Base-by-base conservation (phyloP, 2,113 vertebrate species). In the Platycercus adscitus region DNA sequence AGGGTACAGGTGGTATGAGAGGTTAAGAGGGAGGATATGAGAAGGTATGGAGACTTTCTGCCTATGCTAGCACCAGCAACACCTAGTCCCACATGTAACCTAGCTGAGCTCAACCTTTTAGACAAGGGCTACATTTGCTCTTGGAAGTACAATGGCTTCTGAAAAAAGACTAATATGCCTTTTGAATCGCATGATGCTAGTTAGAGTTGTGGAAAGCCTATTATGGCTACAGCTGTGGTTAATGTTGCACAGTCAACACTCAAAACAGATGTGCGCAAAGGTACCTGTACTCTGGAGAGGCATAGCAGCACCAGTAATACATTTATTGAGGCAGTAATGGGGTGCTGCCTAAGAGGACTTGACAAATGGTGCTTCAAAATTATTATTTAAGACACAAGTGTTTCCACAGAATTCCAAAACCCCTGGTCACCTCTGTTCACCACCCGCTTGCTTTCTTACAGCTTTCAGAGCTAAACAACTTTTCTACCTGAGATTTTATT, bases 361-460 rank as follows among this genome's bases (percentile, higher is more conserved):
- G 33, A 47, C 33, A 86, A 80, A 64, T 5, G 2, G 5, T 20
- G 28, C 58, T 91, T 69, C 55, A 81, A 89, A 73, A 39, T 39
- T 23, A n/a, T n/a, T 21, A 14, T 19, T 76, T 89, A 23, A 50
- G 37, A 64, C 6, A 11, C 3, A 16, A 47, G 14, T 4, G 29
- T 63, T 95, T 88, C 17, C 53, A 82, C 17, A 64, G 35, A 71
- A 90, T 73, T 76, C 33, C 21, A 76, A n/a, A 92, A 83, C 83
- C 50, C 12, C 29, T 23, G 26, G 18, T 39, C 20, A 43, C 29
- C 20, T 83, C 0, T 1, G 69, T 88, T 77, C 52, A 90, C 20
- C 20, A 44, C 3, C 8, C 0, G 4, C 6, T 52, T 80, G 23
- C 69, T 86, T 92, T 83, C 71, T 69, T 69, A 52, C 37, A 65